phyloP scores from a whole-genome alignment of 2,113 vertebrate genomes.

The Paradisaea rubra region DNA sequence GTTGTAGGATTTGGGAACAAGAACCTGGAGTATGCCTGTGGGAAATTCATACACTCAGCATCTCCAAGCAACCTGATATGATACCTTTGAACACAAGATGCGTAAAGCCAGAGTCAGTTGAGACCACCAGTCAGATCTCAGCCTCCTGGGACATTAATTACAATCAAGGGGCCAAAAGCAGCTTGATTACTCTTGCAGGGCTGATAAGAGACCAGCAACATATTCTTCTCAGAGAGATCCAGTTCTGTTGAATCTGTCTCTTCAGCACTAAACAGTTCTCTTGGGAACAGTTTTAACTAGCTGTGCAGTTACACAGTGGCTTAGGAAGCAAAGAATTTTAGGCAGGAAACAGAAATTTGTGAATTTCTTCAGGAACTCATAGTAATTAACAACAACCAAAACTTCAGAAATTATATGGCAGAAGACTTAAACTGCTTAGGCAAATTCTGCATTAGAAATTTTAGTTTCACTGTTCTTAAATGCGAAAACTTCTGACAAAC shows the following conservation, averaged over 20 bases:
- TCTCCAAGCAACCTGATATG: not conserved
- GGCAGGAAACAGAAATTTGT: not conserved
- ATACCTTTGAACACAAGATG: not conserved
- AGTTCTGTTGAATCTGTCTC: not conserved
- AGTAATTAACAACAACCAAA: not conserved
- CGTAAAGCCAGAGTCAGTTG: not conserved
- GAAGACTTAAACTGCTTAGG: not conserved
- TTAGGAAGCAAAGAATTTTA: not conserved
- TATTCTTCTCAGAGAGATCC: not conserved
- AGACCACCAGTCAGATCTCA: not conserved
- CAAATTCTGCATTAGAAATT: not conserved
- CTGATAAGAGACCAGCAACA: not conserved
- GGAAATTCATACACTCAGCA: not conserved
- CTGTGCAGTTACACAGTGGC: not conserved
- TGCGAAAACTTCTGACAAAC: not conserved
- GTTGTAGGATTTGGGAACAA: not conserved
- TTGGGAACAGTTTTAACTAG: not conserved
- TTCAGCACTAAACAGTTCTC: not conserved
- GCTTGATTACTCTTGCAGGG: not conserved
- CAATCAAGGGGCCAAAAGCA: not conserved
- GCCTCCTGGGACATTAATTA: not conserved
- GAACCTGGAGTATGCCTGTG: not conserved
- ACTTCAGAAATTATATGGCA: not conserved
- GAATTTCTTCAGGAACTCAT: not conserved
- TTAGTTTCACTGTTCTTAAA: not conserved